A percentile compares a stretch with the other conserved stretches of the same genome.
These are phyloP conservation scores for Crossoptilon crossoptilon DNA, from an alignment of 2,797 vertebrate genomes.

Conservation along the genomic window DNA sequence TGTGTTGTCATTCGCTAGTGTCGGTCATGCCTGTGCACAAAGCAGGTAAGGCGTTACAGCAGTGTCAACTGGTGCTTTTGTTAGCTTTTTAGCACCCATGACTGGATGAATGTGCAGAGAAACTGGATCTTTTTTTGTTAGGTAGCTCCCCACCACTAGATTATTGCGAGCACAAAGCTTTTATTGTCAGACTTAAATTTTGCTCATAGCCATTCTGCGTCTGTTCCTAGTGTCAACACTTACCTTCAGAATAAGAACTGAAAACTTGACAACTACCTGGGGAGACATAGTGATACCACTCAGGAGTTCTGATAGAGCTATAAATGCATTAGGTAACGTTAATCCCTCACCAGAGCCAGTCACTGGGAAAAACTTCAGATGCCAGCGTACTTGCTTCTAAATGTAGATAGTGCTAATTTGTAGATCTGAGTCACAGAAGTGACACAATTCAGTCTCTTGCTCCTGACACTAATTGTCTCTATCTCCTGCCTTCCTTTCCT, in stretches of 20 bases:
- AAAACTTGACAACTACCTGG: neutral
- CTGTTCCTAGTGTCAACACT: neutral
- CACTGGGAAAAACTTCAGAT: neutral
- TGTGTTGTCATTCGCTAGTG: neutral
- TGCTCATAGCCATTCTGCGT: neutral
- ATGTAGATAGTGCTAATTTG: conserved; percentile 3
- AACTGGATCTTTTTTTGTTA: neutral
- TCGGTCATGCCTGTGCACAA: neutral
- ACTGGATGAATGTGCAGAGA: neutral
- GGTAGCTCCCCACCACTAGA: neutral
- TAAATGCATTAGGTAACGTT: neutral
- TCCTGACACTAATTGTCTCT: neutral
- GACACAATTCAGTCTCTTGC: neutral
- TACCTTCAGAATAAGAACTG: neutral
- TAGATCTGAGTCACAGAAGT: neutral
- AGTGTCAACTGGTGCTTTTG: neutral
- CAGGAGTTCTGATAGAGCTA: neutral
- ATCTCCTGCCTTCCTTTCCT: neutral
- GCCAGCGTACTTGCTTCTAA: neutral
- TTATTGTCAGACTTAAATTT: neutral
- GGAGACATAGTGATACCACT: neutral
- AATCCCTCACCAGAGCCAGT: neutral
- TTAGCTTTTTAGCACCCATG: neutral
- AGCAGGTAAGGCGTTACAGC: neutral
- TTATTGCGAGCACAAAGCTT: neutral